Evolutionary conservation across 35 echinoderm and acorn worm species (phyloP).

Genomic region (Eucidaris tribuloides): DNA sequence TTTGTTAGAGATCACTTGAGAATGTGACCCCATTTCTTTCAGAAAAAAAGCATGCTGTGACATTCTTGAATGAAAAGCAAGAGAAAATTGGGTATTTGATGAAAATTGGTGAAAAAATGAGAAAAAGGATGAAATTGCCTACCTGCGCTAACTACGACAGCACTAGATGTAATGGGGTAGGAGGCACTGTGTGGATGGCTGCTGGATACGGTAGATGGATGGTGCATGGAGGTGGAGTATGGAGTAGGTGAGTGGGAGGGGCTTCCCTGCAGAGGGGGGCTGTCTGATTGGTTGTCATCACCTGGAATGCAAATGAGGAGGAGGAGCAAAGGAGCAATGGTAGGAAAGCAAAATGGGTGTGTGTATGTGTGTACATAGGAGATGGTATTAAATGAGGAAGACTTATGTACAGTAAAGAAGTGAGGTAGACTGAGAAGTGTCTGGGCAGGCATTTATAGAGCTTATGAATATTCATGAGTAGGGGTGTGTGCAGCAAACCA

Average conservation of each 20-base stretch:
- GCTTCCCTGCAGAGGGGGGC: slow-evolving; percentile 14
- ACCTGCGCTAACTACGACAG: slow-evolving; percentile 23
- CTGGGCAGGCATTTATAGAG: no score
- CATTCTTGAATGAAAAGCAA: no score
- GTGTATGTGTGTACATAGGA: not conserved
- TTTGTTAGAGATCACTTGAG: no score
- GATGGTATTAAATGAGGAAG: not conserved
- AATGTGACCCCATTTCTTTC: no score
- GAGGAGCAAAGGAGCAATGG: slow-evolving; percentile 9
- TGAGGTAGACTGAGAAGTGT: no score
- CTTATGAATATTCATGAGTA: no score
- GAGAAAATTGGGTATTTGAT: no score
- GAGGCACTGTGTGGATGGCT: slow-evolving; percentile 3
- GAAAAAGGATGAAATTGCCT: not conserved
- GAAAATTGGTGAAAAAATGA: no score
- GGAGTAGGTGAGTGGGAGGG: slow-evolving; percentile 18
- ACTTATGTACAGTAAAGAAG: not conserved
- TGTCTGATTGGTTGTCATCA: slow-evolving; percentile 25
- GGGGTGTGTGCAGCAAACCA: no score
- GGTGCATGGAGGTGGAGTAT: slow-evolving; percentile 19
- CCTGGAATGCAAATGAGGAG: slow-evolving; percentile 29
- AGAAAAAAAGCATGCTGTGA: no score
- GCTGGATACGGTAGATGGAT: slow-evolving; percentile 15
- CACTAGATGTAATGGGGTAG: slow-evolving; percentile 15
- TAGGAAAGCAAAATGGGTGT: not conserved